Percentiles rank a stretch among this genome's conserved stretches.
Evolutionary conservation across 2,888 invertebrate species (phyloP).

Genomic region (Ernsta delagoae): DNA sequence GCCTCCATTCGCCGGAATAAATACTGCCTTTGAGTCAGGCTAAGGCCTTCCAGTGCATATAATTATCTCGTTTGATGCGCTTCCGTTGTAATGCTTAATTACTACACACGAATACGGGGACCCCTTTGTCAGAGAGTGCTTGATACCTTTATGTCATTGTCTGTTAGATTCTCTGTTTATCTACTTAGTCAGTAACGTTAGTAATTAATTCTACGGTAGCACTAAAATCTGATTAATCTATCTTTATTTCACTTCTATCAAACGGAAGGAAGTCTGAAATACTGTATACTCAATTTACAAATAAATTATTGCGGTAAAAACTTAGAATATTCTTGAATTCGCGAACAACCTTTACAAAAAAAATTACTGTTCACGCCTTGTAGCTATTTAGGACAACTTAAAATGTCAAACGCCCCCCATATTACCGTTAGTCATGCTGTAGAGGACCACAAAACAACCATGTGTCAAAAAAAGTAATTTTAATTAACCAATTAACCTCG

Average conservation of each 20-base stretch:
- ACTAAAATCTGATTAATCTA: neutral
- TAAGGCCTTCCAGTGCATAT: slow-evolving; percentile 35
- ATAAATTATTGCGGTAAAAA: too few relatives aligned
- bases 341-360: neutral
- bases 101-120: slow-evolving; percentile 5
- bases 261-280: too few relatives aligned
- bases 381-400: slow-evolving; percentile 4
- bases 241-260: neutral
- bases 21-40: slow-evolving; percentile 54
- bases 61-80: slow-evolving; percentile 35
- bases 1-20: slow-evolving; percentile 64
- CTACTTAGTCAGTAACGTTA: neutral
- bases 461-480: slow-evolving; percentile 35
- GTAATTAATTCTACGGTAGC: too few relatives aligned
- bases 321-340: too few relatives aligned
- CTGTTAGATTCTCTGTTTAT: neutral
- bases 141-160: too few relatives aligned
- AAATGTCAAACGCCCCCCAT: slow-evolving; percentile 10
- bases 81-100: slow-evolving; percentile 25
- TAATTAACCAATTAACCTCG: slow-evolving; percentile 40
- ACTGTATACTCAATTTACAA: too few relatives aligned
- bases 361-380: neutral
- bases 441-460: neutral
- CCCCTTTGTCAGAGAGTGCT: neutral
- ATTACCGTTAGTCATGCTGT: slow-evolving; percentile 7